These are phyloP conservation scores for Leptinotarsa tumamoca DNA, from an alignment of 2,888 invertebrate species.

Conservation along the genomic window DNA sequence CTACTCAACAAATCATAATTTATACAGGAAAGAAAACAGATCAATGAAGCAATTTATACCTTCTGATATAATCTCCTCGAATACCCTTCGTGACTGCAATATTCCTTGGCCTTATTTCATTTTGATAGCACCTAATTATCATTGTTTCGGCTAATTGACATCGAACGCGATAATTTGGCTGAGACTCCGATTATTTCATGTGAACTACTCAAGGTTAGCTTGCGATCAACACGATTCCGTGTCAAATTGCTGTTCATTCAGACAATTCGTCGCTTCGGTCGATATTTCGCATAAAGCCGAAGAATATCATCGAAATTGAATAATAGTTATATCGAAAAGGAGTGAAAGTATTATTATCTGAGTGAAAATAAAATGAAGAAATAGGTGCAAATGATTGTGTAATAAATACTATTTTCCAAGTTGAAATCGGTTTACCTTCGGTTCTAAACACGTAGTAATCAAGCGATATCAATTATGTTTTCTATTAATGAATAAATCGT, in stretches of 20 bases:
- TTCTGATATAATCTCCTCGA: background rate
- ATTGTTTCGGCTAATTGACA: slow-evolving; percentile 10
- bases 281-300: background rate
- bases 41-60: background rate
- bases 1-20: background rate
- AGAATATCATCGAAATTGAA: background rate
- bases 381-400: too few relatives aligned
- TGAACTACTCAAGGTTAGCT: background rate
- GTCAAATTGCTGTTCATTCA: slow-evolving; percentile 1
- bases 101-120: slow-evolving; percentile 6
- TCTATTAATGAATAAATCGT: too few relatives aligned
- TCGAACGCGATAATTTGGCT: slow-evolving; percentile 14
- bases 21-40: background rate
- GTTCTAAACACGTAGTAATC: too few relatives aligned
- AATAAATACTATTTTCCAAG: too few relatives aligned
- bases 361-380: too few relatives aligned
- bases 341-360: background rate
- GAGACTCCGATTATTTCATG: background rate
- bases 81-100: background rate
- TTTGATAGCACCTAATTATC: slow-evolving; percentile 10
- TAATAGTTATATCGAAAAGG: background rate
- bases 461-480: too few relatives aligned
- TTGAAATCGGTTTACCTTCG: too few relatives aligned
- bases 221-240: slow-evolving; percentile 5
- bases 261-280: background rate